These are phyloP conservation scores for Neodon shergylaensis DNA, from an alignment of 2,113 vertebrate genomes.

Conservation along the genomic window DNA sequence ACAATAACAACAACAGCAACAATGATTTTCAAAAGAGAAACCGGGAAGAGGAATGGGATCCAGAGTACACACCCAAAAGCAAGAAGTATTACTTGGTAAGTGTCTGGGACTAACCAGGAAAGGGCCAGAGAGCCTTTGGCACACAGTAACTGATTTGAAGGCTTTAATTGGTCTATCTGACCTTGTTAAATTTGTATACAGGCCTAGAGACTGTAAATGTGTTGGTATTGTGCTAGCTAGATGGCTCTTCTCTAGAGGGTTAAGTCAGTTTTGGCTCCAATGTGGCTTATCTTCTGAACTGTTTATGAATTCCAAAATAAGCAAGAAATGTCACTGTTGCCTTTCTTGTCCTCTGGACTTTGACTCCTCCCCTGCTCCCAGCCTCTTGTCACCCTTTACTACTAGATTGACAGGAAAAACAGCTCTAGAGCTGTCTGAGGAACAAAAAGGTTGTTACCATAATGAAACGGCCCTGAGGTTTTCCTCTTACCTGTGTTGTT, in stretches of 20 bases:
- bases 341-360: constrained; percentile 18
- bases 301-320: background rate
- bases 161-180: background rate
- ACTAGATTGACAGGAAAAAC: background rate
- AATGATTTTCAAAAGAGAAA: constrained; percentile 86
- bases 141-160: background rate
- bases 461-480: background rate
- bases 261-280: background rate
- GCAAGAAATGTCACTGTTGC: background rate
- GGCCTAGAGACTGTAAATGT: background rate
- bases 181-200: background rate
- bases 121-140: background rate
- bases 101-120: constrained; percentile 24
- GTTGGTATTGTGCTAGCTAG: background rate
- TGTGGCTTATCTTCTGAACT: background rate
- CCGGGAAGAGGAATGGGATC: constrained; percentile 94
- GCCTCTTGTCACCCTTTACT: background rate
- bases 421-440: background rate
- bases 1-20: constrained; percentile 88
- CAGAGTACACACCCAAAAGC: constrained; percentile 95
- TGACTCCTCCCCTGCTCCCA: background rate
- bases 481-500: background rate
- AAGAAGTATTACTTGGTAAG: constrained; percentile 97
- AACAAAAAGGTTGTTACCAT: background rate
- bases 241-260: background rate